These are phyloP conservation scores for Brachypteracias leptosomus DNA, from an alignment of 2,113 vertebrate genomes.

Conservation along the genomic window DNA sequence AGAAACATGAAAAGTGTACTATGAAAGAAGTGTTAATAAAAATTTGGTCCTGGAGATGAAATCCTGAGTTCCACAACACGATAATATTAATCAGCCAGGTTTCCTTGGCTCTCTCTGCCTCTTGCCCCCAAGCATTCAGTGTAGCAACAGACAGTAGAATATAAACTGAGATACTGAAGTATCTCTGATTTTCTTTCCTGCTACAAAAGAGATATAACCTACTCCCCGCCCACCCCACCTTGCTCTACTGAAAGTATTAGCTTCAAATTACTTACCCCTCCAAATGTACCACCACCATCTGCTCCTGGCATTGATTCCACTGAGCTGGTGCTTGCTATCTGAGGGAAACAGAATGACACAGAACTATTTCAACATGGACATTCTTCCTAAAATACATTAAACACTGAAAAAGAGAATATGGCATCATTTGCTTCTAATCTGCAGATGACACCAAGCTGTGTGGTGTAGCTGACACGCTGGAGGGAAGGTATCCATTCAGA, in stretches of 20 bases:
- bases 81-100: not conserved
- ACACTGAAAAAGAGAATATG: not conserved
- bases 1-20: not conserved
- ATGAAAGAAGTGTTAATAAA: not conserved
- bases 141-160: not conserved
- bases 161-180: not conserved
- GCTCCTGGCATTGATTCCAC: conserved; percentile 54
- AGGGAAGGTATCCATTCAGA: too few relatives aligned
- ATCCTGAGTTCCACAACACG: not conserved
- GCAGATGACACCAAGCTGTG: too few relatives aligned
- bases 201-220: not conserved
- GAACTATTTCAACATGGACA: not conserved
- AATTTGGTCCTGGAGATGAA: not conserved
- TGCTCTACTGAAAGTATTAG: not conserved
- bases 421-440: not conserved
- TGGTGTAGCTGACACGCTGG: too few relatives aligned
- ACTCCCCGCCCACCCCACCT: not conserved
- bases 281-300: conserved; percentile 32
- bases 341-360: not conserved
- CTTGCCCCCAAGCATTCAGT: not conserved
- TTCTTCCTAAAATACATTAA: not conserved
- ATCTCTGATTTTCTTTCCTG: not conserved
- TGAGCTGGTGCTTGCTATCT: conserved; percentile 57
- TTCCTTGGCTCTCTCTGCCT: not conserved
- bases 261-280: conserved; percentile 68